phyloP scores from a whole-genome alignment of 1,140 invertebrate genomes.

The Ptiloglossa arizonensis region DNA sequence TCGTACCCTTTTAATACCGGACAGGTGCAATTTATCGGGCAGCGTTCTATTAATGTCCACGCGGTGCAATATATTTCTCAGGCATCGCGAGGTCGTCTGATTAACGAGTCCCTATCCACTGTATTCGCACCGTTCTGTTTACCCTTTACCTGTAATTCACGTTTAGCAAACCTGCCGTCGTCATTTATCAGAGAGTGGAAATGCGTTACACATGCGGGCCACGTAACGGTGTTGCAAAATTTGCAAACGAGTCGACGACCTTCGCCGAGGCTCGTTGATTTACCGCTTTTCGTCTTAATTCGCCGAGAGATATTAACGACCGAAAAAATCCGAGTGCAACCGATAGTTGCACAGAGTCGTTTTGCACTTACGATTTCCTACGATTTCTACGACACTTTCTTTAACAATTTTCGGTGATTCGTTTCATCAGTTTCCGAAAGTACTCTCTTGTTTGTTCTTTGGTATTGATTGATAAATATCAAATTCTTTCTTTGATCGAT shows the following conservation, averaged over 20 bases:
- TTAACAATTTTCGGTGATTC: too few relatives aligned
- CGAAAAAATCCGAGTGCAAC: neutral
- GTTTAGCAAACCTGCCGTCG: neutral
- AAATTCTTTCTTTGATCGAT: too few relatives aligned
- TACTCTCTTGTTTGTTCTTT: too few relatives aligned
- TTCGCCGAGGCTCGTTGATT: neutral
- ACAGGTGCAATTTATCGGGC: constrained; percentile 33
- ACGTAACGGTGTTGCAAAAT: constrained; percentile 26
- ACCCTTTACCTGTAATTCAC: constrained; percentile 50
- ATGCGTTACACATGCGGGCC: neutral
- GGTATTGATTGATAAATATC: too few relatives aligned
- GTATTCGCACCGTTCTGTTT: constrained; percentile 29
- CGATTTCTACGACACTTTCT: too few relatives aligned
- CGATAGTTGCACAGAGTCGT: too few relatives aligned
- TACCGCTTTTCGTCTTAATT: neutral
- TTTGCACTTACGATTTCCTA: too few relatives aligned
- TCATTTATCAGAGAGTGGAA: constrained; percentile 36
- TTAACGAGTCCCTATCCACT: neutral
- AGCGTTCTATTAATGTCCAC: constrained; percentile 11
- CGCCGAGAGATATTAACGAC: neutral
- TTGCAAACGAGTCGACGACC: neutral
- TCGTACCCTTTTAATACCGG: neutral
- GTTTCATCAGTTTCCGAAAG: too few relatives aligned
- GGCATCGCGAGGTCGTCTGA: neutral
- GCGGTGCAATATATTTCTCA: constrained; percentile 26